Evolutionary conservation across 2,797 vertebrate species (phyloP).

Genomic region (Eleutherodactylus coqui): DNA sequence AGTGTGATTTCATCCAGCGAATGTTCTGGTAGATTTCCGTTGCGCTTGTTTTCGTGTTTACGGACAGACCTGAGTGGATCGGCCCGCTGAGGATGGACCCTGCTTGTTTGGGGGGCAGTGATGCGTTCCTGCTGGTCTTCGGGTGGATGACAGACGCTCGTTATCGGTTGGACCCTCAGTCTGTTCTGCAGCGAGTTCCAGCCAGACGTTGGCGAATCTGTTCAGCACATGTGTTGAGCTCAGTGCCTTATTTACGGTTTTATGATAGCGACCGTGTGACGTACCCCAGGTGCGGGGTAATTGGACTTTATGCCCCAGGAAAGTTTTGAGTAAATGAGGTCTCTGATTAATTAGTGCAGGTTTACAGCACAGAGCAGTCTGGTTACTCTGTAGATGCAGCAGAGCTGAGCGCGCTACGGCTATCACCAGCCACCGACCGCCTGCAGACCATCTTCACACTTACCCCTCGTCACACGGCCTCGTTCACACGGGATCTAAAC

Average conservation of each 20-base stretch:
- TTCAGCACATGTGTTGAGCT: slow-evolving; percentile 13
- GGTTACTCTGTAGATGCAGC: background rate
- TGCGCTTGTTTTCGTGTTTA: too few relatives aligned
- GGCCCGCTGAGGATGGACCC: background rate
- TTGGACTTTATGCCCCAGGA: slow-evolving; percentile 2
- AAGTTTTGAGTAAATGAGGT: background rate
- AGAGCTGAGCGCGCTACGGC: background rate
- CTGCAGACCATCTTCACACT: too few relatives aligned
- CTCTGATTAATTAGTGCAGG: slow-evolving; percentile 3
- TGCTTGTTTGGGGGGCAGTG: background rate
- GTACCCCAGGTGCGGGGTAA: slow-evolving; percentile 3
- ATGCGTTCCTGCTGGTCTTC: background rate
- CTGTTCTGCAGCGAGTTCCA: background rate
- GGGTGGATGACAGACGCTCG: background rate
- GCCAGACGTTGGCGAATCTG: slow-evolving; percentile 1
- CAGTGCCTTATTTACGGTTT: background rate
- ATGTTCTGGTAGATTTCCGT: too few relatives aligned
- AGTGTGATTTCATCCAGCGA: too few relatives aligned
- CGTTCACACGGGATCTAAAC: too few relatives aligned
- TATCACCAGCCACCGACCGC: too few relatives aligned
- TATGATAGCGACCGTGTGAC: slow-evolving; percentile 1
- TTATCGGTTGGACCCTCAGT: background rate
- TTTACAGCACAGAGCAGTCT: background rate
- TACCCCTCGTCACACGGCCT: too few relatives aligned
- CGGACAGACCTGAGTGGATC: background rate